Conservation (phyloP, 64 coral and sea anemone genomes). For the Montipora efflorescens region DNA sequence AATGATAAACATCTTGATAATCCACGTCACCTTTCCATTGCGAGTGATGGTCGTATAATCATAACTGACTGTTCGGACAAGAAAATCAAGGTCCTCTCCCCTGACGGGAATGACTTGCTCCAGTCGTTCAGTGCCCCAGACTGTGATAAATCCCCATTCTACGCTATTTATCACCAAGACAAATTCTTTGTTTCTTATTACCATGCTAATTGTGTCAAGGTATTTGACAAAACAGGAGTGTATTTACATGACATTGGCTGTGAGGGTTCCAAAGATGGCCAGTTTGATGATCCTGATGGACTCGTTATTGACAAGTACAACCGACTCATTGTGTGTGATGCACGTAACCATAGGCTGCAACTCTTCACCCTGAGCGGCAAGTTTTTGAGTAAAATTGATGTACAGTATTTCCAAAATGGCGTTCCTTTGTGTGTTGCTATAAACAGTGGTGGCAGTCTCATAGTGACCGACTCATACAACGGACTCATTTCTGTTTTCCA, state of each 20-base stretch:
- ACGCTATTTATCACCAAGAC: background rate
- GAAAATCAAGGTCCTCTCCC: background rate
- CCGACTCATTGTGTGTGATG: constrained; percentile 33
- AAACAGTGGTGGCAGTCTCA: background rate
- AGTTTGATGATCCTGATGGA: background rate
- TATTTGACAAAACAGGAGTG: constrained; percentile 22
- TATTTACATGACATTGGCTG: background rate
- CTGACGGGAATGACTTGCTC: background rate
- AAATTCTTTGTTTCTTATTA: constrained; percentile 47
- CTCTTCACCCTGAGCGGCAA: constrained; percentile 20
- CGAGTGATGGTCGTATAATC: constrained; percentile 11
- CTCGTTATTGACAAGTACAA: background rate
- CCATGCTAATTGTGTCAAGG: background rate
- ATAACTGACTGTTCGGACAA: background rate
- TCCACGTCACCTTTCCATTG: background rate
- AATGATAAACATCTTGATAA: background rate
- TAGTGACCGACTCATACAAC: constrained; percentile 12
- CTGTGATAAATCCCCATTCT: background rate
- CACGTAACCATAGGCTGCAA: constrained; percentile 1
- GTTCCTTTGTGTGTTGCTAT: background rate
- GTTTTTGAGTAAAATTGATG: constrained; percentile 11
- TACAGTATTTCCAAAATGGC: background rate
- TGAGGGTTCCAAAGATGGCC: background rate
- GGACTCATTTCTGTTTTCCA: background rate
- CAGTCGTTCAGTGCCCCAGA: background rate